A percentile compares a stretch with the other conserved stretches of the same genome.
phyloP scores from a whole-genome alignment of 2,113 vertebrate species.

The Gavialis gangeticus region DNA sequence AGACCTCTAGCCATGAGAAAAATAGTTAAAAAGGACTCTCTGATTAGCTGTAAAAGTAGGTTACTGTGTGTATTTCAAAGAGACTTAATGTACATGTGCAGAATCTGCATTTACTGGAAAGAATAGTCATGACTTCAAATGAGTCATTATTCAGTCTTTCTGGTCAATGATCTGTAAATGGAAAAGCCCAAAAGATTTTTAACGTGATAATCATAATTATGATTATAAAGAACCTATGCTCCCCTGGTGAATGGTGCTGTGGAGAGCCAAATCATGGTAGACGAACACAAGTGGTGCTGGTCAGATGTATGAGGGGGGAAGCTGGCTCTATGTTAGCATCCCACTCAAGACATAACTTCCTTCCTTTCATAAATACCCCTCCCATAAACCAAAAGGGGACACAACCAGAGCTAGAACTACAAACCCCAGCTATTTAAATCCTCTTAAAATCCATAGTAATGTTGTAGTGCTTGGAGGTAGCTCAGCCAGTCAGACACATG shows the following conservation, averaged over 20 bases:
- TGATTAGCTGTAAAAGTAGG: neutral
- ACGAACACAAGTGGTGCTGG: neutral
- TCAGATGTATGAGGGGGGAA: neutral
- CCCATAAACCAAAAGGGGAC: neutral
- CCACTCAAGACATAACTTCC: rapidly evolving
- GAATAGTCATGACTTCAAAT: neutral
- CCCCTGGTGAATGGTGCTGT: neutral
- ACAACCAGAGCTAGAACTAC: neutral
- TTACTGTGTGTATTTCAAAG: neutral
- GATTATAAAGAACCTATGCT: neutral
- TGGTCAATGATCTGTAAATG: neutral
- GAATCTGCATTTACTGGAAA: neutral
- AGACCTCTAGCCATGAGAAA: neutral
- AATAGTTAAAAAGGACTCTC: neutral
- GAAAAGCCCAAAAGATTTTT: neutral
- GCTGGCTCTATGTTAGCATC: neutral
- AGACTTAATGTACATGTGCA: neutral
- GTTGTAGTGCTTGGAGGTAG: neutral
- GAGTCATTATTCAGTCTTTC: neutral
- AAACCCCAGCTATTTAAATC: neutral
- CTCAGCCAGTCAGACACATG: neutral
- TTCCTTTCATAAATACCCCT: neutral
- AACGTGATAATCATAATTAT: neutral
- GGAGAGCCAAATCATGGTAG: neutral
- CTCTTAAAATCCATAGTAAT: neutral